Evolutionary conservation across 2,888 invertebrate genomes (phyloP).

Genomic region (Polymixis flavicincta): DNA sequence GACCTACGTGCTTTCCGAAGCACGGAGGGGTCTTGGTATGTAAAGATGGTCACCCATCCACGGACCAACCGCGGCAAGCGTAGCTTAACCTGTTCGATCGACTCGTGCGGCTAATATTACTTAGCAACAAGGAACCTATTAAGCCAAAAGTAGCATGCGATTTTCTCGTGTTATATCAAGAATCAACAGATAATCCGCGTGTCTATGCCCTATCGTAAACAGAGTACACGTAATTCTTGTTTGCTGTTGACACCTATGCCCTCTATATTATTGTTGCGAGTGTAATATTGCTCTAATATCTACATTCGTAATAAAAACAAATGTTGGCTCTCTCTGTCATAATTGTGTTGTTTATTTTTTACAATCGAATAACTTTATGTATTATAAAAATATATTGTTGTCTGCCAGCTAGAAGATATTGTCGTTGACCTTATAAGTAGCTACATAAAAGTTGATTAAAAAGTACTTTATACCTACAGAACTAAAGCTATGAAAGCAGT

Average conservation of each 20-base stretch:
- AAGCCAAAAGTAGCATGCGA: neutral
- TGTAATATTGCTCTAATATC: conserved; percentile 14
- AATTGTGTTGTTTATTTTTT: conserved; percentile 34
- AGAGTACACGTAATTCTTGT: conserved; percentile 26
- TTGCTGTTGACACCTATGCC: conserved; percentile 39
- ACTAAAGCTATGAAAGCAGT: neutral
- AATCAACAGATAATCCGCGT: conserved; percentile 28
- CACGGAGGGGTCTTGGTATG: too few relatives aligned
- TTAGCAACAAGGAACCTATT: too few relatives aligned
- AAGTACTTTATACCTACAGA: neutral
- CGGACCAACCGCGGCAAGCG: too few relatives aligned
- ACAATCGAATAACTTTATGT: conserved; percentile 11
- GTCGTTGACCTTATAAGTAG: conserved; percentile 23
- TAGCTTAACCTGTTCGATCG: too few relatives aligned
- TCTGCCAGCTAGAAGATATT: conserved; percentile 14
- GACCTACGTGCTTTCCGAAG: too few relatives aligned
- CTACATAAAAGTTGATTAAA: conserved; percentile 20
- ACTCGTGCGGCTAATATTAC: too few relatives aligned
- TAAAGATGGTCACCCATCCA: too few relatives aligned
- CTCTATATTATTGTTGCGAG: conserved; percentile 29
- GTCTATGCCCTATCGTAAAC: conserved; percentile 27
- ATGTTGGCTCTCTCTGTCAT: conserved; percentile 3
- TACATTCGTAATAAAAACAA: conserved; percentile 36
- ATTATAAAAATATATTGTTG: conserved; percentile 10
- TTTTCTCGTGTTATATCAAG: neutral